phyloP scores from a whole-genome alignment of 2,888 invertebrate species.

The Norana najaformis region DNA sequence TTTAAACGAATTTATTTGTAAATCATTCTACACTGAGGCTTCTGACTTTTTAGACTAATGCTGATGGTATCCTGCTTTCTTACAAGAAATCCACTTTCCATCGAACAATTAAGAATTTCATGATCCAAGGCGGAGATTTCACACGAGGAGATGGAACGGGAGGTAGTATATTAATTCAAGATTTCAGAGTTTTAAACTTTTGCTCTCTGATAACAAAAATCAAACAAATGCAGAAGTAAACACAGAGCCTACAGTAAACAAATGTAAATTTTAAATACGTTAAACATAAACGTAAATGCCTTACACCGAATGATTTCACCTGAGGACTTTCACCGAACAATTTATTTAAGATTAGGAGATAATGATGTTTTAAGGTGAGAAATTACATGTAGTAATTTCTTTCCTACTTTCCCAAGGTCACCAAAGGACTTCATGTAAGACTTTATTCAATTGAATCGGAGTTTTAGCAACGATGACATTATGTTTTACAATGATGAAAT shows the following conservation, averaged over 20 bases:
- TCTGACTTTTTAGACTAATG: constrained; percentile 30
- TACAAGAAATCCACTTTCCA: constrained; percentile 83
- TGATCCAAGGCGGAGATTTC: constrained; percentile 94
- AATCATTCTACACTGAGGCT: no score
- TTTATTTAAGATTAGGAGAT: no score
- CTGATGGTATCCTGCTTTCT: constrained; percentile 47
- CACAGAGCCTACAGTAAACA: background rate
- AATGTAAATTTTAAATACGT: no score
- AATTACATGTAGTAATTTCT: no score
- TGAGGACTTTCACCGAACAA: no score
- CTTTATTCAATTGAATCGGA: no score
- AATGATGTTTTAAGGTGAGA: no score
- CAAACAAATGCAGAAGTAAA: background rate
- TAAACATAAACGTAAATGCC: no score
- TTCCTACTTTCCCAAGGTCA: no score
- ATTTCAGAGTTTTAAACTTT: background rate
- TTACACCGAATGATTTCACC: no score
- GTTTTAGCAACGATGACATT: background rate
- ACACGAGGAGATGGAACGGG: constrained; percentile 92
- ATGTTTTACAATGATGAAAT: constrained; percentile 42
- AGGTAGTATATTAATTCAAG: constrained; percentile 65
- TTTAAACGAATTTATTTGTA: no score
- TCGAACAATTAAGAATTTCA: constrained; percentile 83
- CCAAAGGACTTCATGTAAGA: no score
- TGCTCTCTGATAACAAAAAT: background rate